Evolutionary conservation across 2,888 invertebrate genomes (phyloP).

Genomic region (Pollenia amentaria): DNA sequence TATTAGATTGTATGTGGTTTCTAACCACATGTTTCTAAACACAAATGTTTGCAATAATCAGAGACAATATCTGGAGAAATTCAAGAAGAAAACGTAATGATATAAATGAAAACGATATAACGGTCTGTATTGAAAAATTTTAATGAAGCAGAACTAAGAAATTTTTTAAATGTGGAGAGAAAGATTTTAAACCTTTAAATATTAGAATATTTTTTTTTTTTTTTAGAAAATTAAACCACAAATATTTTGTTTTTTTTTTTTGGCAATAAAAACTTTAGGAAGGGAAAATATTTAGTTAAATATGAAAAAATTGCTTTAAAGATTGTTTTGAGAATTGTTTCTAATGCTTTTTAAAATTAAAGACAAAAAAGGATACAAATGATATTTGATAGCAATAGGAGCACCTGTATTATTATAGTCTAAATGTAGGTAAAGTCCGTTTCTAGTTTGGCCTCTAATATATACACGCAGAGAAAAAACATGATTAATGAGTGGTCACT

Average conservation of each 20-base stretch:
- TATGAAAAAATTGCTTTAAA: neutral
- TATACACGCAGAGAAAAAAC: no score
- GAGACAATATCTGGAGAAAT: slow-evolving; percentile 54
- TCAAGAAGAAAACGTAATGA: slow-evolving; percentile 50
- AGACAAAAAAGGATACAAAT: no score
- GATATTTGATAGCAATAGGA: no score
- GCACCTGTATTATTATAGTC: no score
- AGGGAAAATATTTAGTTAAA: neutral
- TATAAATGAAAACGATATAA: slow-evolving; percentile 35
- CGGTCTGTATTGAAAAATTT: slow-evolving; percentile 37
- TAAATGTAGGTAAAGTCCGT: no score
- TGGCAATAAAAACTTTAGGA: neutral
- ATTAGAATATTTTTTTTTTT: no score
- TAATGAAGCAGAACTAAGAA: slow-evolving; percentile 34
- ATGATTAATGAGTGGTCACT: no score
- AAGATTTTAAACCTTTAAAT: neutral
- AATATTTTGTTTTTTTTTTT: slow-evolving; percentile 22
- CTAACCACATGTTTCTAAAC: slow-evolving; percentile 65
- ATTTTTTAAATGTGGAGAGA: neutral
- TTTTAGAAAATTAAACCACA: slow-evolving; percentile 11
- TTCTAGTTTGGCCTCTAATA: no score
- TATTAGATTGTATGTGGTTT: slow-evolving; percentile 17
- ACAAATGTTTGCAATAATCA: slow-evolving; percentile 59
- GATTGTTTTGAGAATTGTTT: neutral
- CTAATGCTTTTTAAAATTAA: no score